Conservation (phyloP, 2,888 invertebrate species). For the Ormyrus pomaceus region DNA sequence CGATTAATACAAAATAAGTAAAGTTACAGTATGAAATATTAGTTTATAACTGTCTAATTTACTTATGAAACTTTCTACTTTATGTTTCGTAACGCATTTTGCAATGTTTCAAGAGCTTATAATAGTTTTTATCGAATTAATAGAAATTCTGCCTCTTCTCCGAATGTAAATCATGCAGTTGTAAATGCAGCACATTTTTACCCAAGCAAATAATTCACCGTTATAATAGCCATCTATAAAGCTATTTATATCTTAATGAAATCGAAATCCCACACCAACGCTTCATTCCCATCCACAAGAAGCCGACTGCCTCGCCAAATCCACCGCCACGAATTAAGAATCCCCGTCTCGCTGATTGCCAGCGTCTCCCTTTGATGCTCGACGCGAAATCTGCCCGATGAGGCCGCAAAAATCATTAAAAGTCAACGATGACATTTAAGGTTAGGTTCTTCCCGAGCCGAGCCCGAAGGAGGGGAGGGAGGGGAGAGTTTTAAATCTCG, state of each 20-base stretch:
- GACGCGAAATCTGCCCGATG: conserved; percentile 10
- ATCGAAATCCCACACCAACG: too few relatives aligned
- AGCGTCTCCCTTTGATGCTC: too few relatives aligned
- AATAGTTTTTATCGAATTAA: conserved; percentile 23
- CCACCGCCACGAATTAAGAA: too few relatives aligned
- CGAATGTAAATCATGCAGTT: too few relatives aligned
- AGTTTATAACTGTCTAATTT: conserved; percentile 30
- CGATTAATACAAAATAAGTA: conserved; percentile 8
- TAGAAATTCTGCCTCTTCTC: not conserved
- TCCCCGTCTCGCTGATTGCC: too few relatives aligned
- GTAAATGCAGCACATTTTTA: too few relatives aligned
- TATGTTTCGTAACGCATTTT: conserved; percentile 1
- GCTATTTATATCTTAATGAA: too few relatives aligned
- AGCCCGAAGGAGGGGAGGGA: not conserved
- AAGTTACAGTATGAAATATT: conserved; percentile 22
- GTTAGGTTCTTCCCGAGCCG: conserved; percentile 29
- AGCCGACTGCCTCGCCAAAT: too few relatives aligned
- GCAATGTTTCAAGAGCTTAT: conserved; percentile 8
- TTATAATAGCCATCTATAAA: too few relatives aligned
- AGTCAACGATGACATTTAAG: conserved; percentile 37
- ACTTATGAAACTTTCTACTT: conserved; percentile 38
- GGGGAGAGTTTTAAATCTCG: conserved; percentile 18
- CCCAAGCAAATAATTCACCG: too few relatives aligned
- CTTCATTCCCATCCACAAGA: too few relatives aligned
- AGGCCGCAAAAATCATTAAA: conserved; percentile 32